A percentile compares a stretch with the other conserved stretches of the same genome.
phyloP scores from a whole-genome alignment of 23 tunicate genomes.

The Halocynthia roretzi region DNA sequence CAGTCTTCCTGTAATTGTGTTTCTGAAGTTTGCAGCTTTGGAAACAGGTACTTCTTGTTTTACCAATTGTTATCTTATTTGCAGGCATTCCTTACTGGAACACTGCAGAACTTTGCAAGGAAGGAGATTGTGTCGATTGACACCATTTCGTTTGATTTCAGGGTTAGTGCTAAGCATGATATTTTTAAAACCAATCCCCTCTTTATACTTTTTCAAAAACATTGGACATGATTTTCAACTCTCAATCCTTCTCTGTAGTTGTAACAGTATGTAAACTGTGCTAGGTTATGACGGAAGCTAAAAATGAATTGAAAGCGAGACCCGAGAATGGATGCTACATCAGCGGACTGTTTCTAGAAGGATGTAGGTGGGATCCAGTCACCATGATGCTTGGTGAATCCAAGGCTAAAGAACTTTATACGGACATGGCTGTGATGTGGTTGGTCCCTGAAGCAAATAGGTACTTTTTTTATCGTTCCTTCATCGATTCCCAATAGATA shows the following conservation, averaged over 20 bases:
- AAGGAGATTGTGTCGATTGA: constrained; percentile 87
- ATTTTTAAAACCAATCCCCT: not conserved
- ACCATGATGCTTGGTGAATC: constrained; percentile 67
- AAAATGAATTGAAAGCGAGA: constrained; percentile 51
- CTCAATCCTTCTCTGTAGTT: not conserved
- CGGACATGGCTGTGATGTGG: constrained; percentile 99
- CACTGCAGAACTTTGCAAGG: constrained; percentile 97
- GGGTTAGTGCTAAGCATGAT: constrained; percentile 23
- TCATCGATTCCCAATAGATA: not conserved
- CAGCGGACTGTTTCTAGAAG: constrained; percentile 90
- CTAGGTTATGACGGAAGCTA: constrained; percentile 76
- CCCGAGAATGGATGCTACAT: constrained; percentile 97
- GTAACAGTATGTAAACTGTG: too few species aligned
- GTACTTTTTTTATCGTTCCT: constrained; percentile 15
- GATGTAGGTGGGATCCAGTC: constrained; percentile 87
- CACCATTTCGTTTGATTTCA: constrained; percentile 93
- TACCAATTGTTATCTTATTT: not conserved
- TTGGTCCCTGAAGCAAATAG: constrained; percentile 90
- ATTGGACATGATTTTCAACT: not conserved
- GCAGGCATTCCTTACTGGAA: constrained; percentile 98
- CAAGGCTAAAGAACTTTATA: constrained; percentile 90
- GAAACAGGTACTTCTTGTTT: too few species aligned
- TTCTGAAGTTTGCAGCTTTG: too few species aligned
- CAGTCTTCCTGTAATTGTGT: too few species aligned
- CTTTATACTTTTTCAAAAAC: too few species aligned